Evolutionary conservation across 2,888 invertebrate species (phyloP).

Genomic region (Chironomus riparius): DNA sequence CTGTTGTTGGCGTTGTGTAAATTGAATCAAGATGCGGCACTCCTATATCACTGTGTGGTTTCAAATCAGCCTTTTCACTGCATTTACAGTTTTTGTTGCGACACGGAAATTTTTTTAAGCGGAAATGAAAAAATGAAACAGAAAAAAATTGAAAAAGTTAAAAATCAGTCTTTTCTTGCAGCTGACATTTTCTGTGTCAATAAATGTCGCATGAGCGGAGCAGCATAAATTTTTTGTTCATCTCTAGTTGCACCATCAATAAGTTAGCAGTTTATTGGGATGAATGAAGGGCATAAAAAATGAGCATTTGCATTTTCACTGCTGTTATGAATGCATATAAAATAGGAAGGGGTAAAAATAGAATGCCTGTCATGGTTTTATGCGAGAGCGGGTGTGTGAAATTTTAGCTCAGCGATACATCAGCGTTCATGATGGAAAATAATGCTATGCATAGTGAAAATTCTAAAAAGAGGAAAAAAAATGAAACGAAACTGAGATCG

Average conservation of each 20-base stretch:
- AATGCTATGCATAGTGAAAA: neutral
- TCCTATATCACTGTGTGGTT: conserved; percentile 39
- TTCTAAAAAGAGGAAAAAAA: neutral
- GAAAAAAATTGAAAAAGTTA: neutral
- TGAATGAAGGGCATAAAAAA: neutral
- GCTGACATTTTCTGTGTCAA: neutral
- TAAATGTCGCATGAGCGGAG: neutral
- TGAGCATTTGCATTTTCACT: neutral
- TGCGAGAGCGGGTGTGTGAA: neutral
- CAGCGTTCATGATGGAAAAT: neutral
- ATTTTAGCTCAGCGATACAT: neutral
- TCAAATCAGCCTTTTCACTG: conserved; percentile 44
- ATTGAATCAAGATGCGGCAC: conserved; percentile 68
- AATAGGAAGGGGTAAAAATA: neutral
- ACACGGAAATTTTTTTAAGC: neutral
- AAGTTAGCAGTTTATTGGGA: conserved; percentile 2
- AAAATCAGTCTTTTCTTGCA: neutral
- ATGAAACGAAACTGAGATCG: neutral
- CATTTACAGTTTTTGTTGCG: neutral
- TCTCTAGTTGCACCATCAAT: neutral
- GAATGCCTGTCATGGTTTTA: neutral
- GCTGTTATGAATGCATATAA: neutral
- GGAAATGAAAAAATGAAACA: neutral
- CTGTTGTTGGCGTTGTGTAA: conserved; percentile 51
- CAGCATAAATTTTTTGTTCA: neutral